A percentile compares a stretch with the other conserved stretches of the same genome.
Conservation (phyloP, 1,140 invertebrate genomes). For the Helicoverpa armigera region DNA sequence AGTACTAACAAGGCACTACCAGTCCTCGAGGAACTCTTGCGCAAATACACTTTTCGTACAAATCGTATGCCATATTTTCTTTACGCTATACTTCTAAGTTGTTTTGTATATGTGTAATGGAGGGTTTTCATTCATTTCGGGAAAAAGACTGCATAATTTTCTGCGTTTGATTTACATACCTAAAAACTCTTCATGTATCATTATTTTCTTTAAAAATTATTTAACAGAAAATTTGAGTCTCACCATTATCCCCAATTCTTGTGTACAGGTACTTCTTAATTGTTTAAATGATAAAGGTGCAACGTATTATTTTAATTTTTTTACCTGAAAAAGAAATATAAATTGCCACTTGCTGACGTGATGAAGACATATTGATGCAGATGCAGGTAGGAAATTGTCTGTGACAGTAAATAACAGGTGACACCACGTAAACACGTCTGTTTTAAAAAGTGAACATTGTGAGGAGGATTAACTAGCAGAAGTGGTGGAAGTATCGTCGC, state of each 20-base stretch:
- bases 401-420: conserved; percentile 69
- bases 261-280: background rate
- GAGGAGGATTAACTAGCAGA: conserved; percentile 66
- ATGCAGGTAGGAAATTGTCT: conserved; percentile 2
- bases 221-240: no score
- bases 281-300: no score
- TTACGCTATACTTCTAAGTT: no score
- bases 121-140: no score
- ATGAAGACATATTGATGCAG: conserved; percentile 50
- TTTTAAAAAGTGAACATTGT: conserved; percentile 60
- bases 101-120: background rate
- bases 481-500: conserved; percentile 38
- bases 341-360: conserved; percentile 26
- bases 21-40: conserved; percentile 9
- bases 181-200: no score
- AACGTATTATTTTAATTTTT: background rate
- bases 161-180: no score
- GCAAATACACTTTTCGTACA: conserved; percentile 5
- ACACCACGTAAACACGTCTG: conserved; percentile 54
- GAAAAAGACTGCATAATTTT: no score
- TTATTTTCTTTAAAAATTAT: no score
- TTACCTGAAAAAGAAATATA: conserved; percentile 40
- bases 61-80: background rate
- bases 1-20: conserved; percentile 30
- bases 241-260: no score